phyloP scores from a whole-genome alignment of 2,797 vertebrate genomes.

The Leptoclinus maculatus region DNA sequence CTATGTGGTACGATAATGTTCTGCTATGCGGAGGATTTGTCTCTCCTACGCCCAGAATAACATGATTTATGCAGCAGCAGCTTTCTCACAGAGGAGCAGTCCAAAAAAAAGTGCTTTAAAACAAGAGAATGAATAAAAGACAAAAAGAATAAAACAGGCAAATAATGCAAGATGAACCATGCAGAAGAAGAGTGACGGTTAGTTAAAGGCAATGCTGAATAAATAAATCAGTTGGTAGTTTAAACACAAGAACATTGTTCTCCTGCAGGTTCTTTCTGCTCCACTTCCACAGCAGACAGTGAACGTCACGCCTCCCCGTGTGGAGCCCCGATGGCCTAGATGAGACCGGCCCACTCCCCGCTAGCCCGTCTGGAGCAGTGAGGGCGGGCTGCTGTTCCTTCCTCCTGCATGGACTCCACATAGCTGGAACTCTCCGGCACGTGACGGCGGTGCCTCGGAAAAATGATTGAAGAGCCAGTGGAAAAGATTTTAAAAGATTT shows the following conservation, averaged over 20 bases:
- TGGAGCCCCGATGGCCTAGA: constrained; percentile 64
- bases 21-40: too few relatives aligned
- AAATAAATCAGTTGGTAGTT: too few relatives aligned
- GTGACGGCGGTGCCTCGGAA: background rate
- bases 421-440: constrained; percentile 31
- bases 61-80: too few relatives aligned
- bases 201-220: too few relatives aligned
- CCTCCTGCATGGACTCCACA: constrained; percentile 30
- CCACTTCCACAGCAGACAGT: constrained; percentile 62
- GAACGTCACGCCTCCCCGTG: constrained; percentile 54
- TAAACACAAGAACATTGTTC: background rate
- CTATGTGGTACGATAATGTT: background rate
- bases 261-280: constrained; percentile 52
- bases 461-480: constrained; percentile 11
- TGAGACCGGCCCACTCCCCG: constrained; percentile 58
- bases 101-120: too few relatives aligned
- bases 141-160: too few relatives aligned
- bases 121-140: background rate
- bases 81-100: too few relatives aligned
- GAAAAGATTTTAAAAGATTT: constrained; percentile 24
- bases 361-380: constrained; percentile 35
- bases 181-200: too few relatives aligned
- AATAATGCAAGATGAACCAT: background rate
- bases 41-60: background rate
- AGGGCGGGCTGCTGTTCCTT: constrained; percentile 33